Percentiles rank a stretch among this genome's conserved stretches.
Conservation (phyloP, 2,113 vertebrate genomes). For the Nerophis ophidion region DNA sequence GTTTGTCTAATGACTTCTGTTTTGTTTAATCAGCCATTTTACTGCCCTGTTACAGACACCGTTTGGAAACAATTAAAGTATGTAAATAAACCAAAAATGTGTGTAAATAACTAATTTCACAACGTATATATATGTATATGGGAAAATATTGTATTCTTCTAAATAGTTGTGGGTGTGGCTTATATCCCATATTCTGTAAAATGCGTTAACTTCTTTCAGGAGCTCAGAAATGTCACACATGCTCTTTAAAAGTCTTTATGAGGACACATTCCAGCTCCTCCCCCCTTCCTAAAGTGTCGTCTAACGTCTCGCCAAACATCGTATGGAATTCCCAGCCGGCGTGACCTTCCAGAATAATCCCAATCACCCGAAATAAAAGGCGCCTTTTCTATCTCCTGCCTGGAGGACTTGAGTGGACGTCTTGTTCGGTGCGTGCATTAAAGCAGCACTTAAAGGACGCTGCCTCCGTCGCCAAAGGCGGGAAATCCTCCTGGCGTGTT, state of each 20-base stretch:
- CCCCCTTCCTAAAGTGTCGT: not conserved
- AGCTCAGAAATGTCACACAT: conserved; percentile 58
- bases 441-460: not conserved
- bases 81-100: too few species aligned
- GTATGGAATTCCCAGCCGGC: not conserved
- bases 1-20: too few species aligned
- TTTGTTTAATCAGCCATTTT: too few species aligned
- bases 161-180: too few species aligned
- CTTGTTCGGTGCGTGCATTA: not conserved
- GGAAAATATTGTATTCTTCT: too few species aligned
- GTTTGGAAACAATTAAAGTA: too few species aligned
- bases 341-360: not conserved
- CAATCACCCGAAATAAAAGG: not conserved
- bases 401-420: not conserved
- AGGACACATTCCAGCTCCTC: conserved; percentile 1
- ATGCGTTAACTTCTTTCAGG: too few species aligned
- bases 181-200: too few species aligned
- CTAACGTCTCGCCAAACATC: not conserved
- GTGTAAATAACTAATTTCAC: not conserved
- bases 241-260: conserved; percentile 15
- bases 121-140: too few species aligned
- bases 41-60: too few species aligned
- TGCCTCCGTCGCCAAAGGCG: conserved; percentile 7
- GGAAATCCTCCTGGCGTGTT: conserved; percentile 8
- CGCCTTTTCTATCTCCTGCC: not conserved